phyloP scores from a whole-genome alignment of 2,888 invertebrate genomes.

The Epinotia demarniana region DNA sequence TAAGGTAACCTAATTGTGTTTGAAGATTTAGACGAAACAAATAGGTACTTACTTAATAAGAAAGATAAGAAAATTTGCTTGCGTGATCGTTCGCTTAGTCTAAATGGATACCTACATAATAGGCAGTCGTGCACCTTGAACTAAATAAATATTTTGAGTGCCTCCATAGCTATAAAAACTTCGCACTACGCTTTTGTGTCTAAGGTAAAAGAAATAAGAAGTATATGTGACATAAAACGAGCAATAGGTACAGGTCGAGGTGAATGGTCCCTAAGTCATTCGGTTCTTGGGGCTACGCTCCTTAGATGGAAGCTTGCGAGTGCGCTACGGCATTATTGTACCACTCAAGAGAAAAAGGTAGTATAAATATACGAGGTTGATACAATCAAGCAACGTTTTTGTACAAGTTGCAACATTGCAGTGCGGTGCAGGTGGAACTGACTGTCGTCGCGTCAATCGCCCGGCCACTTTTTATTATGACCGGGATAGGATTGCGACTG shows the following conservation, averaged over 20 bases:
- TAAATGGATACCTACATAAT: no score
- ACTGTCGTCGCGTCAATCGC: slow-evolving; percentile 45
- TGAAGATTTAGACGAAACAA: no score
- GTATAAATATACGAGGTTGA: slow-evolving; percentile 4
- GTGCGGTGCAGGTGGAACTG: slow-evolving; percentile 20
- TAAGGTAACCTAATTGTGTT: no score
- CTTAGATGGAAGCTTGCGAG: slow-evolving; percentile 75
- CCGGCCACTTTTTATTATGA: slow-evolving; percentile 55
- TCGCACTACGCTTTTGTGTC: slow-evolving; percentile 7
- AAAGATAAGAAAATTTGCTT: no score
- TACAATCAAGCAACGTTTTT: background rate
- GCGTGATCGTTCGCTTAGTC: background rate
- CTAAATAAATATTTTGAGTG: background rate
- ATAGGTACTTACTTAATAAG: no score
- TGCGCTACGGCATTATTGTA: slow-evolving; percentile 32
- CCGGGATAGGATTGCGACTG: slow-evolving; percentile 34
- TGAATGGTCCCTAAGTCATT: slow-evolving; percentile 74
- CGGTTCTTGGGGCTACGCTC: slow-evolving; percentile 57
- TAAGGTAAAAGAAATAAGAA: slow-evolving; percentile 29
- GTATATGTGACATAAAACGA: slow-evolving; percentile 27
- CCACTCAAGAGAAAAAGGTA: slow-evolving; percentile 12
- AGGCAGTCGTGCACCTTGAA: background rate
- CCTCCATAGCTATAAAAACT: slow-evolving; percentile 6
- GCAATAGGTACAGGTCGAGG: slow-evolving; percentile 66
- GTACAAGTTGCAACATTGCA: slow-evolving; percentile 21